Percentiles rank a stretch among this genome's conserved stretches.
phyloP scores from a whole-genome alignment of 2,888 invertebrate genomes.

The Sisyra terminalis region DNA sequence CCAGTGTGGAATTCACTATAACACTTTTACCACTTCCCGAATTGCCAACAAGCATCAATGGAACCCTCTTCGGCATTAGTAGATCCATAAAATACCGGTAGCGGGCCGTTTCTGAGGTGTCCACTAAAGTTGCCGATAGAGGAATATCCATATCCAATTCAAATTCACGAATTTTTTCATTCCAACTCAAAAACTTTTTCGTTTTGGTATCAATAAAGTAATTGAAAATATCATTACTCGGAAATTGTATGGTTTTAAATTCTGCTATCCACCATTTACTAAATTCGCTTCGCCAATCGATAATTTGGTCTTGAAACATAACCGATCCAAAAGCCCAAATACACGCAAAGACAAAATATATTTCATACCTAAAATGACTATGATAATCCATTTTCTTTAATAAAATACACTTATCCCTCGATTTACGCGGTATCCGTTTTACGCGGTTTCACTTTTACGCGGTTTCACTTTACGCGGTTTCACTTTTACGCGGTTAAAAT shows the following conservation, averaged over 20 bases:
- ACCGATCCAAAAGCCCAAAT: conserved; percentile 92
- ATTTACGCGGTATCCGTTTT: too few species aligned
- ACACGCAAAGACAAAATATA: conserved; percentile 78
- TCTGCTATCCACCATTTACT: conserved; percentile 90
- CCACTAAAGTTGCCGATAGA: conserved; percentile 63
- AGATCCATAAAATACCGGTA: conserved; percentile 77
- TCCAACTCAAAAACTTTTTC: conserved; percentile 78
- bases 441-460: too few species aligned
- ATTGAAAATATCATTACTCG: conserved; percentile 72
- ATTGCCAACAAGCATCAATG: conserved; percentile 80
- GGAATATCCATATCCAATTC: conserved; percentile 78
- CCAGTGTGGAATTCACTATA: conserved; percentile 70
- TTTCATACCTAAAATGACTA: conserved; percentile 52
- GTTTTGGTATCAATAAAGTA: conserved; percentile 77
- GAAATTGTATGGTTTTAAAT: conserved; percentile 83
- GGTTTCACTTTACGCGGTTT: too few species aligned
- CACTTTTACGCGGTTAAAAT: too few species aligned
- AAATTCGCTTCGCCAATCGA: conserved; percentile 87
- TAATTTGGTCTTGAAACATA: conserved; percentile 76
- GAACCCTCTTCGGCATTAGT: conserved; percentile 57
- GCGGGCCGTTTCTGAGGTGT: conserved; percentile 79
- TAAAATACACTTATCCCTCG: too few species aligned
- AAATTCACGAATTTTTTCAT: conserved; percentile 59
- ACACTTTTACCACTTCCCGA: conserved; percentile 89
- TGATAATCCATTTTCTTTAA: too few species aligned